phyloP scores from a whole-genome alignment of 2,888 invertebrate species.

The Smittia aterrima region DNA sequence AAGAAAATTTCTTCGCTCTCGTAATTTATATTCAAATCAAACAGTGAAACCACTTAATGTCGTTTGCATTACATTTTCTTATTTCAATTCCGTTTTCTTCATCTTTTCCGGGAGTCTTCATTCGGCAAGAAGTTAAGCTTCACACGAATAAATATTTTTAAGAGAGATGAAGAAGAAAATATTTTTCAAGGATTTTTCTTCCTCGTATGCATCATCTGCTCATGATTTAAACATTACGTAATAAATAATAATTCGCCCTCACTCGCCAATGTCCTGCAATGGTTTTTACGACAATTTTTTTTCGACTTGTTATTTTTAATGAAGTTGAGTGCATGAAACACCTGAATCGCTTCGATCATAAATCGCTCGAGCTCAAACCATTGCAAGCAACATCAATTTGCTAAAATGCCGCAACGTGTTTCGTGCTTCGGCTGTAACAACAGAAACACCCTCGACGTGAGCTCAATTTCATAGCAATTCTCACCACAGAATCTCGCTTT shows the following conservation, averaged over 20 bases:
- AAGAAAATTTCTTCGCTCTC: conserved; percentile 21
- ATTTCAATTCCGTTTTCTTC: not conserved
- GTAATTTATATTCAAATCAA: conserved; percentile 42
- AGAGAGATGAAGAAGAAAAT: too few species aligned
- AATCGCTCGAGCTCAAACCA: too few species aligned
- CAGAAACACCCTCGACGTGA: conserved; percentile 9
- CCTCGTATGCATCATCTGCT: conserved; percentile 12
- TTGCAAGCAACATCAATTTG: conserved; percentile 32
- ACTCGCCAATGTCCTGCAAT: not conserved
- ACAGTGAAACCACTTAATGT: conserved; percentile 42
- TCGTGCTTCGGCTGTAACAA: not conserved
- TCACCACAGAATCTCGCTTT: conserved; percentile 36
- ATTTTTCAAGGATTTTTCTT: too few species aligned
- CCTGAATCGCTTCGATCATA: conserved; percentile 20
- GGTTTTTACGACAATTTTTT: not conserved
- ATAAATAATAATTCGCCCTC: conserved; percentile 34
- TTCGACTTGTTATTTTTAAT: conserved; percentile 40
- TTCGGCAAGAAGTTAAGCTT: not conserved
- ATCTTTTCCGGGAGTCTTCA: not conserved
- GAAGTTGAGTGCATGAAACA: conserved; percentile 32
- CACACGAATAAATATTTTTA: too few species aligned
- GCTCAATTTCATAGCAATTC: conserved; percentile 25
- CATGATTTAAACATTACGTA: conserved; percentile 38
- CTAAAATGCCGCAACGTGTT: conserved; percentile 14
- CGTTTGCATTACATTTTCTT: conserved; percentile 27